Percentiles rank a stretch among this genome's conserved stretches.
Conservation (phyloP, 2,113 vertebrate species). For the Sylvia atricapilla region DNA sequence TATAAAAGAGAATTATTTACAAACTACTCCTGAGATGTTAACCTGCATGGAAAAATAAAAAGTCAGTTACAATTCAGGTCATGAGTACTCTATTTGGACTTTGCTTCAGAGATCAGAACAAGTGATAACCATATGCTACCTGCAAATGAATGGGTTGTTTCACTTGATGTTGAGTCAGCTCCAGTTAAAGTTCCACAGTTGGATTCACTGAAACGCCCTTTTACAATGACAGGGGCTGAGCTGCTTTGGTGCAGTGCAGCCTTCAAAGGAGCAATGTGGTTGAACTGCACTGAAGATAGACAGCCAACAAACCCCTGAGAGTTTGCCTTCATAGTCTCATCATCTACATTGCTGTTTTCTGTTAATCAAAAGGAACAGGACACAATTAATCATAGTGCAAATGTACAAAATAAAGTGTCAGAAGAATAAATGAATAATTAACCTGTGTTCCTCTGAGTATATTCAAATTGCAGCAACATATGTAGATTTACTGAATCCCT, state of each 20-base stretch:
- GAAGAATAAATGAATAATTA: constrained; percentile 33
- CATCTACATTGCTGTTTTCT: constrained; percentile 73
- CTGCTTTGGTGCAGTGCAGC: constrained; percentile 78
- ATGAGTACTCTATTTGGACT: neutral
- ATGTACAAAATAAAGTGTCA: neutral
- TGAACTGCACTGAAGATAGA: constrained; percentile 88
- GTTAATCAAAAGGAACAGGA: constrained; percentile 50
- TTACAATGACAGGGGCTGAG: constrained; percentile 74
- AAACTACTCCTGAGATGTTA: neutral
- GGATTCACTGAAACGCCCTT: constrained; percentile 79
- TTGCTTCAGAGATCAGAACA: neutral
- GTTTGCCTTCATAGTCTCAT: constrained; percentile 79
- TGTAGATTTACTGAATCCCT: neutral
- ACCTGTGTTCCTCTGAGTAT: neutral
- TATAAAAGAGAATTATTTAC: neutral
- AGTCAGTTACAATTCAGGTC: neutral
- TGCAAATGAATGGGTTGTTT: constrained; percentile 85
- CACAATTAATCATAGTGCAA: constrained; percentile 3
- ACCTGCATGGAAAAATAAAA: neutral
- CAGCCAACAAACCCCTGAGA: constrained; percentile 88
- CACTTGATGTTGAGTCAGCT: constrained; percentile 76
- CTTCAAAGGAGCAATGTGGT: constrained; percentile 87
- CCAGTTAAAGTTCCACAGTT: constrained; percentile 77
- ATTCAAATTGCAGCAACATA: neutral
- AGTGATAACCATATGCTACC: constrained; percentile 71